Evolutionary conservation across 2,888 invertebrate genomes (phyloP).

Genomic region (Chirona hameri): DNA sequence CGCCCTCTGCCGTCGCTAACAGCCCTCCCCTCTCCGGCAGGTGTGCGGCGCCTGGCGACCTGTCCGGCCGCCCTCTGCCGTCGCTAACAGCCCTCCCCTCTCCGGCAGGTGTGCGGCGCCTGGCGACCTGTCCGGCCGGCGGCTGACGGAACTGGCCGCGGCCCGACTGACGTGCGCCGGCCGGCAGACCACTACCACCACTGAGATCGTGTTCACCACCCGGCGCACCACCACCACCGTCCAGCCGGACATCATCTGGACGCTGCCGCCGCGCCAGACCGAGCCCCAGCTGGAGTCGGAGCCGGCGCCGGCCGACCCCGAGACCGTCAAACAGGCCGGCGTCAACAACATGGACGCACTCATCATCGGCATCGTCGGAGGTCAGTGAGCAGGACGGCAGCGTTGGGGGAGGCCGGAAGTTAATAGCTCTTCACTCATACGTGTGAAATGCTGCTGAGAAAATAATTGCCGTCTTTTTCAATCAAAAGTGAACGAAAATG

Average conservation of each 20-base stretch:
- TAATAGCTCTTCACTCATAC: too few species aligned
- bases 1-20: too few species aligned
- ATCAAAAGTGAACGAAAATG: too few species aligned
- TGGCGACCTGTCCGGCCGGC: conserved; percentile 62
- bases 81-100: too few species aligned
- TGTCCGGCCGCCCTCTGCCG: too few species aligned
- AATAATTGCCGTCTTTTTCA: too few species aligned
- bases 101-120: conserved; percentile 63
- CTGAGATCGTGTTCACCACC: conserved; percentile 42
- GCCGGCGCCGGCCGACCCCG: conserved; percentile 48
- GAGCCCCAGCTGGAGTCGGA: conserved; percentile 29
- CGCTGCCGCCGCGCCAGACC: conserved; percentile 23
- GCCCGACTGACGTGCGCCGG: conserved; percentile 74
- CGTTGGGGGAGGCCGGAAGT: too few species aligned
- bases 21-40: too few species aligned
- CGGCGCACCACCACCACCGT: conserved; percentile 57
- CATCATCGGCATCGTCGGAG: conserved; percentile 92
- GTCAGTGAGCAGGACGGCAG: too few species aligned
- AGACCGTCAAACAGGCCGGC: conserved; percentile 53
- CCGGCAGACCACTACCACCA: conserved; percentile 46
- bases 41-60: too few species aligned
- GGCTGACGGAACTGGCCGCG: conserved; percentile 71
- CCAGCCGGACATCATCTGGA: conserved; percentile 32
- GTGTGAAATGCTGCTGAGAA: too few species aligned
- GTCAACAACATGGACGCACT: conserved; percentile 82